Evolutionary conservation across 2,888 invertebrate species (phyloP).

Genomic region (Leucophenga maculata): DNA sequence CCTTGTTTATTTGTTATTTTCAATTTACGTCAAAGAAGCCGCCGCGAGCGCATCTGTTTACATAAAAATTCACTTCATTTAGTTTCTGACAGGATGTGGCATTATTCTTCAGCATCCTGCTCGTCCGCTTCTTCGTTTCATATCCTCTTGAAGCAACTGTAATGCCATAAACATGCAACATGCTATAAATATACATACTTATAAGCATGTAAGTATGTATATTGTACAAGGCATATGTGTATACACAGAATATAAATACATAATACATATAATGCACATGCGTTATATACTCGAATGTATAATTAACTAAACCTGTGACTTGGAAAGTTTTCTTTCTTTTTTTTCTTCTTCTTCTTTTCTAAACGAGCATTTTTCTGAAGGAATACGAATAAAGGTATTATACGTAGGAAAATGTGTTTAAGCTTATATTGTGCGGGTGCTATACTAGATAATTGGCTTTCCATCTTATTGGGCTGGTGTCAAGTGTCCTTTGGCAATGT

Average conservation of each 20-base stretch:
- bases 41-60: constrained; percentile 53
- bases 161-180: constrained; percentile 23
- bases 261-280: neutral
- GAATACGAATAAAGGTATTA: no score
- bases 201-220: no score
- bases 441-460: neutral
- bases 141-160: constrained; percentile 26
- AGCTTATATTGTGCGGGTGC: neutral
- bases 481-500: constrained; percentile 15
- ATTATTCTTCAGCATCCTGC: neutral
- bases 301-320: no score
- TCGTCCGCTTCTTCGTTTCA: constrained; percentile 23
- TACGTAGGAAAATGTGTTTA: no score
- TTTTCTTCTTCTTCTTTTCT: no score
- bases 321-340: no score
- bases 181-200: no score
- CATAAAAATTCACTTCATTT: constrained; percentile 59
- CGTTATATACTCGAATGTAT: neutral
- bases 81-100: constrained; percentile 45
- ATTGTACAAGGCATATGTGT: neutral
- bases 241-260: neutral
- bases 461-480: neutral
- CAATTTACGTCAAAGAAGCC: constrained; percentile 40
- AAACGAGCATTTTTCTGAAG: no score
- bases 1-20: constrained; percentile 38